Conservation (phyloP, 2,888 invertebrate species). For the Leptinotarsa peninsularis region DNA sequence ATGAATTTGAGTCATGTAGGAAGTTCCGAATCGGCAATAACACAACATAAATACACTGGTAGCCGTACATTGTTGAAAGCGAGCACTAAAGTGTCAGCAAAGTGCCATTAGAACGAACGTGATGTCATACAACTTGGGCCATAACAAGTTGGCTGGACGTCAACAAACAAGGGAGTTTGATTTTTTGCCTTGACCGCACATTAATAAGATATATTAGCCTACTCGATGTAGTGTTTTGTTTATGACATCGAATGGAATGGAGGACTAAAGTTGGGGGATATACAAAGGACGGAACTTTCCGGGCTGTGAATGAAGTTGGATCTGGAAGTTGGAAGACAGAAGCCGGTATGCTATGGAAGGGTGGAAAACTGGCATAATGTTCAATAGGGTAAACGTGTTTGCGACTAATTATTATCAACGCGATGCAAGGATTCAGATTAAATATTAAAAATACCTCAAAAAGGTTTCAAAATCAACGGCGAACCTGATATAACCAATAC, state of each 20-base stretch:
- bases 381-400: too few relatives aligned
- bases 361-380: too few relatives aligned
- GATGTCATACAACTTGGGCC: constrained; percentile 46
- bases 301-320: not conserved
- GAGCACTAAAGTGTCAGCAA: constrained; percentile 48
- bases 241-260: constrained; percentile 41
- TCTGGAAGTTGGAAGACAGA: constrained; percentile 1
- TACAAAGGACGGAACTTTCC: constrained; percentile 14
- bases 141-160: constrained; percentile 51
- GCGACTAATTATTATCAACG: too few relatives aligned
- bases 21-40: constrained; percentile 41
- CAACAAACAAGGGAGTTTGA: constrained; percentile 52
- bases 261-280: constrained; percentile 32
- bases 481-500: too few relatives aligned
- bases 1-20: constrained; percentile 13
- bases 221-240: constrained; percentile 51
- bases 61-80: constrained; percentile 42
- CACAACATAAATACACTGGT: constrained; percentile 41
- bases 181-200: constrained; percentile 49
- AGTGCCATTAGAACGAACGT: constrained; percentile 43
- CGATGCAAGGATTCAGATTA: too few relatives aligned
- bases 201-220: constrained; percentile 53
- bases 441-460: too few relatives aligned
- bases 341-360: too few relatives aligned
- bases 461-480: too few relatives aligned